These are phyloP conservation scores for Diplolepis rosae DNA, from an alignment of 2,888 invertebrate species.

Conservation along the genomic window DNA sequence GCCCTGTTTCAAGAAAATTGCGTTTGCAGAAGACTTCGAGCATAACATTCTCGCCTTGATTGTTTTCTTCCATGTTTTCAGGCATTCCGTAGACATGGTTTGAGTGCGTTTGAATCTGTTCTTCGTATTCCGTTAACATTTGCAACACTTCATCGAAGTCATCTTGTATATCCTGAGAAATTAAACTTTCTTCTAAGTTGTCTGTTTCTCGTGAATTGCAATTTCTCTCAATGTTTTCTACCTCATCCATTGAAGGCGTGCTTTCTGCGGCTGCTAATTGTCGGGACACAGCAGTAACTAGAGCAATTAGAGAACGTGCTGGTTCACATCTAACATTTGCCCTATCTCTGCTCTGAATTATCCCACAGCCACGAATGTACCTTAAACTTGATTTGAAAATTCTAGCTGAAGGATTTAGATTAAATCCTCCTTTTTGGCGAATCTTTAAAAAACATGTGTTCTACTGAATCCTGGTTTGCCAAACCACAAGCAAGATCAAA, in stretches of 20 bases:
- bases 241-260: not conserved
- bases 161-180: no score
- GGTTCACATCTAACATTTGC: constrained; percentile 42
- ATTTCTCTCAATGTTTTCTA: not conserved
- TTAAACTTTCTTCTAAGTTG: no score
- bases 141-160: not conserved
- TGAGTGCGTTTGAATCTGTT: not conserved
- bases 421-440: constrained; percentile 47
- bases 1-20: not conserved
- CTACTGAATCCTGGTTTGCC: constrained; percentile 43
- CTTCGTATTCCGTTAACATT: not conserved
- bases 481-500: constrained; percentile 43
- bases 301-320: constrained; percentile 9
- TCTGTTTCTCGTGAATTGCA: not conserved
- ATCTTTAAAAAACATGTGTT: constrained; percentile 48
- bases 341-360: constrained; percentile 35
- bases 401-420: constrained; percentile 46
- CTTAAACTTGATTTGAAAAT: constrained; percentile 35
- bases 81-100: not conserved
- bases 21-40: not conserved
- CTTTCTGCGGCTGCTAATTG: not conserved
- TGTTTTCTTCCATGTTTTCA: not conserved
- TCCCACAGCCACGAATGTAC: constrained; percentile 41
- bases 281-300: not conserved
- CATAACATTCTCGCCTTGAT: not conserved